phyloP scores from a whole-genome alignment of 2,113 vertebrate species.

The Rhea americana region DNA sequence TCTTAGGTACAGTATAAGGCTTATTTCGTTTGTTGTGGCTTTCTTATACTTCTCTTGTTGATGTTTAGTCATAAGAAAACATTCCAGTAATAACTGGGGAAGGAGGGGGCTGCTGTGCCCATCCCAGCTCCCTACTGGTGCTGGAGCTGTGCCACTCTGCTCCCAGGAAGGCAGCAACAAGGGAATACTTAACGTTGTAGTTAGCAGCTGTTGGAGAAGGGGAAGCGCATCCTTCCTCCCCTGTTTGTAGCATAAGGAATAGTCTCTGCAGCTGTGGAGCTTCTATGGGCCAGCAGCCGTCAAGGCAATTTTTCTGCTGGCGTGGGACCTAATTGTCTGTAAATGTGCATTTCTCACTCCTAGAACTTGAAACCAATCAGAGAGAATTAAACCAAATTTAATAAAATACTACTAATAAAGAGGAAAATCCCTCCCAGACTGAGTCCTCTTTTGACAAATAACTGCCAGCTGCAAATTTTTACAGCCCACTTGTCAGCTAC shows the following conservation, averaged over 20 bases:
- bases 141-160: constrained; percentile 42
- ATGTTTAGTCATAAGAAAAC: neutral
- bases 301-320: constrained; percentile 59
- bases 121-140: neutral
- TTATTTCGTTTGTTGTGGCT: neutral
- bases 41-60: neutral
- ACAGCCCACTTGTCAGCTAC: constrained; percentile 45
- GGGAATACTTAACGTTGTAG: constrained; percentile 35
- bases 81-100: neutral
- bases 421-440: constrained; percentile 31
- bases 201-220: constrained; percentile 58
- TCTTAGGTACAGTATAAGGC: neutral
- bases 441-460: constrained; percentile 54
- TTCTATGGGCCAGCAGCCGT: constrained; percentile 46
- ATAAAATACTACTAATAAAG: constrained; percentile 59
- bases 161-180: constrained; percentile 23
- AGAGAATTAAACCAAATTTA: constrained; percentile 68
- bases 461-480: constrained; percentile 56
- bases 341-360: constrained; percentile 51
- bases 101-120: constrained; percentile 17
- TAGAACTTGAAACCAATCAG: constrained; percentile 49
- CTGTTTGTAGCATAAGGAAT: constrained; percentile 38
- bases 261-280: constrained; percentile 43
- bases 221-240: constrained; percentile 27
- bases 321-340: constrained; percentile 68